Evolutionary conservation across 2,797 vertebrate species (phyloP), one percentile per base, ranked within the genome.

Genomic region (Dicrostonyx torquatus): DNA sequence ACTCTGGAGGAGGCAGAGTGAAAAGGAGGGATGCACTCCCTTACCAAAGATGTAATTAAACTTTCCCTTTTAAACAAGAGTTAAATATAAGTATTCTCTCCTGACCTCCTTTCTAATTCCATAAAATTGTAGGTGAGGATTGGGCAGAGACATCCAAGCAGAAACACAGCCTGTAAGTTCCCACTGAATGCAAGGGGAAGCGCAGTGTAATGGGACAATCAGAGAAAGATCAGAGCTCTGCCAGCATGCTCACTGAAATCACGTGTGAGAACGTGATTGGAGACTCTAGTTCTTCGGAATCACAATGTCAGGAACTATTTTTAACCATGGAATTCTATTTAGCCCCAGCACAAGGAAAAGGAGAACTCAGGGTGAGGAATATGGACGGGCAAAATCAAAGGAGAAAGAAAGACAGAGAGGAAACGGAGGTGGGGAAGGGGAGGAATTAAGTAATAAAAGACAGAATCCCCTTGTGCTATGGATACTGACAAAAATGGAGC

Each of bases 271-370:
- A 94, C 79, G 70, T 43, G 95, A 93, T 72, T 96, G 96, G 76
- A 2, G 73, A 93, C 88, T 60, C 85, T 70, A 83, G 6, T 58
- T 64, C 86, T 88, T 34, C 20, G 45, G 68, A 97, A 95, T 50
- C 85, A 75, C 89, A 97, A 73, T 37, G 18, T 82, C 92, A 94
- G 85, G 89, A 95, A 95, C 34, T 79, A 77, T 93, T 97, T 96
- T 97, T 94, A 97, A 78, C 83, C 68, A 14, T 34, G 34, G 55
- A 40, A 85, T 94, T 96, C 64, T 48, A 73, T 91, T 68, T 88
- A 68, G 60, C 31, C 83, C 15, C 94, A 76, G 92, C 83, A 58
- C 40, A 72, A 66, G 34, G 89, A 62, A 43, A 93, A 94, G 6
- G 79, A 96, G 90, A 85, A 50, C 73, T 72, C 76, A 76, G 96